These are phyloP conservation scores for Olivierus martensii DNA, from an alignment of 1,140 invertebrate species.

Conservation along the genomic window DNA sequence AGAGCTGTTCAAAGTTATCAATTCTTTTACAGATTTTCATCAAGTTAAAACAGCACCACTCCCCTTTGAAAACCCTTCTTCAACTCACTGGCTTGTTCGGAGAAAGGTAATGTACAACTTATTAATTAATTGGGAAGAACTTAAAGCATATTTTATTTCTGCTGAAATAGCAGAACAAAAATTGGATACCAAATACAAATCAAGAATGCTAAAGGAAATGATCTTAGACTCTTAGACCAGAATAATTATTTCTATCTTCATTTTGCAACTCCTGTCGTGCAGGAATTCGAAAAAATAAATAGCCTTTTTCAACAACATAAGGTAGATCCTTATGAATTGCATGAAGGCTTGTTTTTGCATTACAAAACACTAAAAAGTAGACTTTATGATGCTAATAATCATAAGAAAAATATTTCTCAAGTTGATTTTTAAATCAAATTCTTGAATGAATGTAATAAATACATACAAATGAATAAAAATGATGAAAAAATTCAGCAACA, in stretches of 20 bases:
- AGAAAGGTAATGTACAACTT: background rate
- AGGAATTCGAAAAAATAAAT: background rate
- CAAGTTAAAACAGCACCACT: background rate
- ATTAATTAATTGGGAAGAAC: background rate
- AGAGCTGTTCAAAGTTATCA: background rate
- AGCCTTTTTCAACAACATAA: background rate
- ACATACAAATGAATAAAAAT: background rate
- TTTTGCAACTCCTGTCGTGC: background rate
- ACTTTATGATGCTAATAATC: background rate
- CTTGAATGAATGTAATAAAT: background rate
- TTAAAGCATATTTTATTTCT: background rate
- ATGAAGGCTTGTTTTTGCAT: background rate
- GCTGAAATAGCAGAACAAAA: background rate
- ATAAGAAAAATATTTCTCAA: background rate
- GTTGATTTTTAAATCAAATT: background rate
- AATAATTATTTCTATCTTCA: background rate
- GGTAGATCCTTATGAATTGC: background rate
- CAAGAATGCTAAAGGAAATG: background rate
- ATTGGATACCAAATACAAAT: background rate
- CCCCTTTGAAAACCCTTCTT: background rate
- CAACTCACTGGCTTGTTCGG: background rate
- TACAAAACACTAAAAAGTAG: background rate
- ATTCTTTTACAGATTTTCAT: background rate
- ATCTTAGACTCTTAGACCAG: background rate
- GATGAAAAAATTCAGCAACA: background rate